A percentile compares a stretch with the other conserved stretches of the same genome.
Evolutionary conservation across 2,888 invertebrate species (phyloP).

Genomic region (Pandemis heparana): DNA sequence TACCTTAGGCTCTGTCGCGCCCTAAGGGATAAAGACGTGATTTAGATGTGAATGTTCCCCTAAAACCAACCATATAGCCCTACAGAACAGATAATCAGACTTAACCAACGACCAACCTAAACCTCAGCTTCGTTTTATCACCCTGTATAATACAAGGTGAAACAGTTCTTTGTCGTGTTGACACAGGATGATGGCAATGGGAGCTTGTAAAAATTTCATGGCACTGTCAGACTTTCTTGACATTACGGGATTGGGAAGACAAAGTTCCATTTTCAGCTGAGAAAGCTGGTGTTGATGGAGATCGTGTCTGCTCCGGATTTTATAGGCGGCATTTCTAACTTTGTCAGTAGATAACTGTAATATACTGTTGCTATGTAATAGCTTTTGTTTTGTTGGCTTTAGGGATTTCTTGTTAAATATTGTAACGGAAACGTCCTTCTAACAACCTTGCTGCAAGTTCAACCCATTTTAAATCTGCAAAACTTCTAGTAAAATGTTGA

Average conservation of each 20-base stretch:
- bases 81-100: background rate
- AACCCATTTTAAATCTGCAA: too few relatives aligned
- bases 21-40: too few relatives aligned
- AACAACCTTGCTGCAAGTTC: too few relatives aligned
- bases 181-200: constrained; percentile 2
- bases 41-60: too few relatives aligned
- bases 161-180: constrained; percentile 4
- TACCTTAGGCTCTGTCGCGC: too few relatives aligned
- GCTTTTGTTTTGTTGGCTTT: constrained; percentile 3
- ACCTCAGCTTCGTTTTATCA: constrained; percentile 11
- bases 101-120: constrained; percentile 3
- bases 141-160: constrained; percentile 1
- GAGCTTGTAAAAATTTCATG: constrained; percentile 13
- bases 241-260: constrained; percentile 11
- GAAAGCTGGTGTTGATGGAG: background rate
- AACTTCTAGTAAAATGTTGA: too few relatives aligned
- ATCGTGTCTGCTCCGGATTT: background rate
- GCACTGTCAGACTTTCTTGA: constrained; percentile 3
- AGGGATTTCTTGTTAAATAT: too few relatives aligned
- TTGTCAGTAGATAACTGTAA: background rate
- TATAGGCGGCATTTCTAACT: background rate
- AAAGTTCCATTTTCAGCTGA: background rate
- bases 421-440: too few relatives aligned
- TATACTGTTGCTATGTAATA: background rate
- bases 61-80: constrained; percentile 2